A percentile compares a stretch with the other conserved stretches of the same genome.
Evolutionary conservation across 2,888 invertebrate genomes (phyloP).

Genomic region (Lepidonotus clava): DNA sequence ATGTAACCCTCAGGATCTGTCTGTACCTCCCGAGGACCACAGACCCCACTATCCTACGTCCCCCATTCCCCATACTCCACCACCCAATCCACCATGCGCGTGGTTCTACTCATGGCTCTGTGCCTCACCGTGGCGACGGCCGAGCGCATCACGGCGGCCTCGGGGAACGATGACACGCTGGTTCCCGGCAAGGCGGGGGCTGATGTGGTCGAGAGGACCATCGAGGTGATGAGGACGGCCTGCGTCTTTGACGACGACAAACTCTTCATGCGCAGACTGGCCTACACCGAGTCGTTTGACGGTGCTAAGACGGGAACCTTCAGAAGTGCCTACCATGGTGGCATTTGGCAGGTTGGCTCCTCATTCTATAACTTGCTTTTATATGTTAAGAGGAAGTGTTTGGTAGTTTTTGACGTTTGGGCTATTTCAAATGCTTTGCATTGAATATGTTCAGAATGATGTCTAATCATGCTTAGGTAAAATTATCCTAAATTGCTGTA

Average conservation of each 20-base stretch:
- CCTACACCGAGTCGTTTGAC: slow-evolving; percentile 70
- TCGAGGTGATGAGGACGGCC: slow-evolving; percentile 48
- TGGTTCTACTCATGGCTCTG: slow-evolving; percentile 22
- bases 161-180: slow-evolving; percentile 55
- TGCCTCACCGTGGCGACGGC: not conserved
- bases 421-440: too few relatives aligned
- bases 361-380: not conserved
- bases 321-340: slow-evolving; percentile 67
- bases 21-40: too few relatives aligned
- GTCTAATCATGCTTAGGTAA: too few relatives aligned
- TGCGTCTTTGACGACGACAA: slow-evolving; percentile 69
- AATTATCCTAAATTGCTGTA: too few relatives aligned
- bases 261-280: slow-evolving; percentile 68
- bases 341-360: slow-evolving; percentile 71
- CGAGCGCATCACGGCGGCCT: not conserved
- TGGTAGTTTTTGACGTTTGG: not conserved
- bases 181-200: slow-evolving; percentile 40
- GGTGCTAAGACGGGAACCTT: slow-evolving; percentile 66
- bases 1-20: too few relatives aligned
- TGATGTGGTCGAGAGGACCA: slow-evolving; percentile 58
- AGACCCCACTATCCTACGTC: too few relatives aligned
- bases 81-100: too few relatives aligned
- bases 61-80: too few relatives aligned
- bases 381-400: not conserved
- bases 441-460: too few relatives aligned